Evolutionary conservation across 2,113 vertebrate genomes (phyloP), one percentile per base, ranked within the genome.

Genomic region (Oreotrochilus melanogaster): DNA sequence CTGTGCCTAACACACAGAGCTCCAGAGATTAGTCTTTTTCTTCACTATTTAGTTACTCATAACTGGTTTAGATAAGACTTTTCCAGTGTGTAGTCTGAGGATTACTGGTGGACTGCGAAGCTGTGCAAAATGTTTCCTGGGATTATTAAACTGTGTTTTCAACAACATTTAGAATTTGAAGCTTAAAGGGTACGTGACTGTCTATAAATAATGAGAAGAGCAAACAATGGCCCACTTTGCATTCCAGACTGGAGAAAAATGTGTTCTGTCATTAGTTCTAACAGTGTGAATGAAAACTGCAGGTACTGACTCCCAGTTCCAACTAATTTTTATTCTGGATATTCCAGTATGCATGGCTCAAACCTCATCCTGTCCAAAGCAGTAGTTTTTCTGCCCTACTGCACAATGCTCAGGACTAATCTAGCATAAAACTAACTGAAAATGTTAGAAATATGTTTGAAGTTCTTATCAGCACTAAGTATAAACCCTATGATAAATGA

Each of bases 371-470:
- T 73, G 80, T 86, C 64, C 39, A 87, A 86, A 86, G 24, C 39
- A 61, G 9, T 17, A 74, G 14, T 57, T 95, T 95, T 85, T 72
- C 30, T 64, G 53, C 25, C 30, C 78, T 61, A 35, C 47, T 87
- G 28, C 18, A 45, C 21, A 85, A 35, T 62, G 50, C 33, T 89
- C 35, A 50, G 70, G 75, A 92, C 54, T 64, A 27, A 47, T 90
- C 60, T 88, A 90, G 43, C 43, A 66, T 22, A 45, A 18, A 51
- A 58, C 86, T 71, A 67, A 69, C 31, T 22, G 83, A 82, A 97
- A 80, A 85, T 60, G 48, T 93, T 93, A 92, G 85, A 97, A 95
- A 95, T 93, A 86, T 22, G 30, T 57, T 47, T 53, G 65, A 17
- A 33, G 9, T 84, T 91, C 92, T 96, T 94, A 78, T 31, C 57